phyloP scores from a whole-genome alignment of 2,113 vertebrate species.

The Mola mola region DNA sequence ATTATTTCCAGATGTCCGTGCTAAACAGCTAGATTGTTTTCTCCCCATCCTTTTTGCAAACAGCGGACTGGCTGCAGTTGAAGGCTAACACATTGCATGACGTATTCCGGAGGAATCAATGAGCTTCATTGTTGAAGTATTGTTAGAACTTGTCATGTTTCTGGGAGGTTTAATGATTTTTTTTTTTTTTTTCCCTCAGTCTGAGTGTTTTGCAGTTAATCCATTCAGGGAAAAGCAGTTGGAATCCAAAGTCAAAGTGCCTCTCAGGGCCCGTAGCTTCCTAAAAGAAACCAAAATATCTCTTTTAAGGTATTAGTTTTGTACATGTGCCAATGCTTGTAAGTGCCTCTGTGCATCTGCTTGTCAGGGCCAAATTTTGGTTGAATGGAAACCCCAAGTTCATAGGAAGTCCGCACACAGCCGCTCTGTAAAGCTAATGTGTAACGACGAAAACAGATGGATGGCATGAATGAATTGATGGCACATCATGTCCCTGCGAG shows the following conservation, averaged over 20 bases:
- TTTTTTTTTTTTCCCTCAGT: conserved; percentile 14
- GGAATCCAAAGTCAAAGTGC: conserved; percentile 44
- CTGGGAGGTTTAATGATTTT: not conserved
- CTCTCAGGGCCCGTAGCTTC: too few species aligned
- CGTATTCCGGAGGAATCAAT: conserved; percentile 54
- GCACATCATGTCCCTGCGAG: conserved; percentile 35
- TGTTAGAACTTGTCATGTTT: conserved; percentile 1
- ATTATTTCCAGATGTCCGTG: conserved; percentile 75
- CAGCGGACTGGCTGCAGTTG: conserved; percentile 22
- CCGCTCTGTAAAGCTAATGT: conserved; percentile 50
- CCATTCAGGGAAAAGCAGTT: conserved; percentile 12
- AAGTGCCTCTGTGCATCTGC: conserved; percentile 32
- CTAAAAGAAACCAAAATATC: conserved; percentile 39
- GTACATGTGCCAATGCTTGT: too few species aligned
- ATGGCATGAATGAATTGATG: conserved; percentile 22
- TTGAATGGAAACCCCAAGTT: conserved; percentile 30
- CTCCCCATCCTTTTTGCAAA: conserved; percentile 52
- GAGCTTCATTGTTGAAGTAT: conserved; percentile 57
- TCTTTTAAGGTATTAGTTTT: too few species aligned
- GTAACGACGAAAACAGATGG: conserved; percentile 68
- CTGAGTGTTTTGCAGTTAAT: conserved; percentile 26
- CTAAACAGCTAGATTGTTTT: conserved; percentile 65
- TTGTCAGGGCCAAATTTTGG: conserved; percentile 1
- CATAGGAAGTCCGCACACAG: conserved; percentile 31
- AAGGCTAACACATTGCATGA: conserved; percentile 15